Evolutionary conservation across 2,797 vertebrate genomes (phyloP).

Genomic region (Cynopterus sphinx): DNA sequence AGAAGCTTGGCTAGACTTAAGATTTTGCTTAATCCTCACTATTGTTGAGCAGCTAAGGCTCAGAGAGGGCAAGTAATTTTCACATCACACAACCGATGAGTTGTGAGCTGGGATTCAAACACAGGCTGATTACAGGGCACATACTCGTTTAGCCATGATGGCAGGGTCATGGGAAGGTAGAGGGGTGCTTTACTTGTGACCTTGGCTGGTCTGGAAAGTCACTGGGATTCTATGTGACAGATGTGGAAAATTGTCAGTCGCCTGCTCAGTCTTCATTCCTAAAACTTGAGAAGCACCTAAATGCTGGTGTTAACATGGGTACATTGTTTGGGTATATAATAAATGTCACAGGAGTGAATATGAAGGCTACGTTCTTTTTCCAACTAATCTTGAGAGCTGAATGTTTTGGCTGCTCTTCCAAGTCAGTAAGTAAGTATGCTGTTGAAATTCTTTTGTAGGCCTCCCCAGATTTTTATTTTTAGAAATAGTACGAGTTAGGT

Average conservation of each 20-base stretch:
- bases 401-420: background rate
- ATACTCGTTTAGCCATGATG: background rate
- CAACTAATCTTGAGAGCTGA: background rate
- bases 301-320: background rate
- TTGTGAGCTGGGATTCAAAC: background rate
- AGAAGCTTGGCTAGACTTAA: conserved; percentile 33
- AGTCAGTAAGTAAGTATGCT: background rate
- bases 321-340: background rate
- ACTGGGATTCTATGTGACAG: background rate
- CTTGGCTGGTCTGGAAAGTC: background rate
- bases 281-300: conserved; percentile 19
- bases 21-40: conserved; percentile 21
- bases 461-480: background rate
- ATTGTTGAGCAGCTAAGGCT: background rate
- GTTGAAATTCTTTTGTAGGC: conserved; percentile 19
- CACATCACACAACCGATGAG: background rate
- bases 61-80: background rate
- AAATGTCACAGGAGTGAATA: background rate
- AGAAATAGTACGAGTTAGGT: background rate
- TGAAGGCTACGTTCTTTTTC: background rate
- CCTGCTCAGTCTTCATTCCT: background rate
- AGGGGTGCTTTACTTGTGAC: background rate
- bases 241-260: background rate
- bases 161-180: background rate
- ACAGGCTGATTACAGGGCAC: background rate